A percentile compares a stretch with the other conserved stretches of the same genome.
phyloP scores from a whole-genome alignment of 2,888 invertebrate genomes.

The Acheta domesticus region DNA sequence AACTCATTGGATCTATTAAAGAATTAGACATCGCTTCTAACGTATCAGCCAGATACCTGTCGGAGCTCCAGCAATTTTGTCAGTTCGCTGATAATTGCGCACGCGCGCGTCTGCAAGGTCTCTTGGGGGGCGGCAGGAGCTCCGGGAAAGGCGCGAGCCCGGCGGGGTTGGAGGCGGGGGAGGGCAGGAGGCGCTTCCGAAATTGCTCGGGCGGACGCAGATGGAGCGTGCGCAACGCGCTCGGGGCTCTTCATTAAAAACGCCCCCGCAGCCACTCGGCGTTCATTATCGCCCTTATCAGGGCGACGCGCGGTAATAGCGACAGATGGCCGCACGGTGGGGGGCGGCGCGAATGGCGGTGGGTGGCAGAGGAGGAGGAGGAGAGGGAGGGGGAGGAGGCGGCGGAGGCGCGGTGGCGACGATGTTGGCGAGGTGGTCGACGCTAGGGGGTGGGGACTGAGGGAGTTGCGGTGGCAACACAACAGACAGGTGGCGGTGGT shows the following conservation, averaged over 20 bases:
- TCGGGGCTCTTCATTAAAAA: neutral
- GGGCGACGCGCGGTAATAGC: neutral
- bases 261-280: neutral
- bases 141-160: too few relatives aligned
- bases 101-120: too few relatives aligned
- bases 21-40: too few relatives aligned
- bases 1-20: too few relatives aligned
- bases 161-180: too few relatives aligned
- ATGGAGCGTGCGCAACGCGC: too few relatives aligned
- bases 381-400: neutral
- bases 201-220: too few relatives aligned
- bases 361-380: neutral
- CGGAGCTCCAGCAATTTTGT: too few relatives aligned
- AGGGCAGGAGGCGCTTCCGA: too few relatives aligned
- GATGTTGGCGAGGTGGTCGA: neutral
- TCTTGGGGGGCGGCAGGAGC: too few relatives aligned
- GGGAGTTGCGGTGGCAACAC: neutral
- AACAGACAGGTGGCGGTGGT: neutral
- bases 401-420: neutral
- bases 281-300: neutral
- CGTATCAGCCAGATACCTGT: too few relatives aligned
- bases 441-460: neutral
- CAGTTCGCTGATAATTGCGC: too few relatives aligned
- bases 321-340: neutral
- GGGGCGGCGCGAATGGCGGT: neutral